phyloP scores from a whole-genome alignment of 2,113 vertebrate species.

The Macquaria australasica region DNA sequence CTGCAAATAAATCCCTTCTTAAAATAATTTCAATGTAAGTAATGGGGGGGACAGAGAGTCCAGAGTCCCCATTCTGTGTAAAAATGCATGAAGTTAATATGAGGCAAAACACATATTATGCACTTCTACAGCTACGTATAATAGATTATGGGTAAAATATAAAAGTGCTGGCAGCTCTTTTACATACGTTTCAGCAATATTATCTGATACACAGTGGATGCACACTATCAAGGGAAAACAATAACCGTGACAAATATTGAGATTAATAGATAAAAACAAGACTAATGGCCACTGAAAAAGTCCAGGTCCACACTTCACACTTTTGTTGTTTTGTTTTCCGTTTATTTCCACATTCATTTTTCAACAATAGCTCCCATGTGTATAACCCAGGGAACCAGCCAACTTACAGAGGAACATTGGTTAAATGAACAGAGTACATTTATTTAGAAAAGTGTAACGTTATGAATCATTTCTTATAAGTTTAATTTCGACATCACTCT shows the following conservation, averaged over 20 bases:
- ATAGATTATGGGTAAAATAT: neutral
- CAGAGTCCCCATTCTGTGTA: neutral
- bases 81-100: neutral
- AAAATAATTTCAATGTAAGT: neutral
- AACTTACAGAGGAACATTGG: neutral
- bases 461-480: neutral
- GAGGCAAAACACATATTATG: neutral
- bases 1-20: neutral
- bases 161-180: neutral
- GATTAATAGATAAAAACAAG: slow-evolving; percentile 29
- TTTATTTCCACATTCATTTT: slow-evolving; percentile 20
- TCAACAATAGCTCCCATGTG: neutral
- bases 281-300: neutral
- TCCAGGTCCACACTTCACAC: neutral
- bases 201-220: slow-evolving; percentile 11
- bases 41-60: neutral
- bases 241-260: neutral
- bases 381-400: neutral
- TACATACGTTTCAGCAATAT: neutral
- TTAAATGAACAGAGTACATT: slow-evolving; percentile 6
- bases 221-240: slow-evolving; percentile 17
- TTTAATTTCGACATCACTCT: neutral
- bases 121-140: neutral
- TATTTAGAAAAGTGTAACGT: neutral
- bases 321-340: neutral